Conservation (phyloP, 2,113 vertebrate species). For the Clarias magur region DNA sequence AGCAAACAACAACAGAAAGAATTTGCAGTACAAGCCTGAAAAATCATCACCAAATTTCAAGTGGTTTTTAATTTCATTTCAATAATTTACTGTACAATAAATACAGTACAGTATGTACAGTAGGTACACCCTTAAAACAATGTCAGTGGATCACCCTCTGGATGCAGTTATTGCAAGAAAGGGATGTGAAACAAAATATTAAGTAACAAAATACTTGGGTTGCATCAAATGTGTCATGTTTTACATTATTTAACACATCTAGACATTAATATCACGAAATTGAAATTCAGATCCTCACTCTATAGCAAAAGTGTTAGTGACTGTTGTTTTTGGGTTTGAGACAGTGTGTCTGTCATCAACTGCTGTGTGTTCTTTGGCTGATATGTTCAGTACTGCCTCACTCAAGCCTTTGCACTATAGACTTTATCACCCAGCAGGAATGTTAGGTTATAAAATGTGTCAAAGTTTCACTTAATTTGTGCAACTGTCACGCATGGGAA, state of each 20-base stretch:
- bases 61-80: too few relatives aligned
- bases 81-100: too few relatives aligned
- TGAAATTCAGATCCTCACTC: neutral
- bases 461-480: too few relatives aligned
- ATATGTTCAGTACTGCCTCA: neutral
- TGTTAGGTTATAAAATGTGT: too few relatives aligned
- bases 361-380: too few relatives aligned
- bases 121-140: neutral
- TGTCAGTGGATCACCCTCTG: neutral
- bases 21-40: neutral
- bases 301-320: neutral
- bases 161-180: neutral
- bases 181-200: neutral
- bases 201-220: neutral
- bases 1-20: neutral
- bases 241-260: too few relatives aligned
- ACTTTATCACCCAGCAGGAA: too few relatives aligned
- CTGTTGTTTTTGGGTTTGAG: too few relatives aligned
- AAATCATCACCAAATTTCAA: neutral
- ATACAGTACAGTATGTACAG: too few relatives aligned
- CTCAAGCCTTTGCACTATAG: neutral
- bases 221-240: too few relatives aligned
- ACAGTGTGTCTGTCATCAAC: too few relatives aligned
- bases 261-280: neutral
- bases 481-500: too few relatives aligned